Conservation (phyloP, 1,140 invertebrate species). For the Panagrolaimus sp. region DNA sequence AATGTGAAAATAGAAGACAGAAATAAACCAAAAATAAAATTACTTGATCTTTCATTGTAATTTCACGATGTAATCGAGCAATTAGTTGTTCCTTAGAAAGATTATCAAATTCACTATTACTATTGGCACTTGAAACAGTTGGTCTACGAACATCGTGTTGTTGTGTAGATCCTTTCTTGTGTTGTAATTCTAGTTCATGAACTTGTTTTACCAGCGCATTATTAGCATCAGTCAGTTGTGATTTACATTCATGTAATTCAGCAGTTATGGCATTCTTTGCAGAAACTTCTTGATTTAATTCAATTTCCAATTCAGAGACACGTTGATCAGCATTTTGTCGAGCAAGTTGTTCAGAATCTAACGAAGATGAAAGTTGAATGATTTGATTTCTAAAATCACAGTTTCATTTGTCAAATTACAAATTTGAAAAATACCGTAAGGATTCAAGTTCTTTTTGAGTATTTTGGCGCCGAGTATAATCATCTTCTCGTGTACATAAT, state of each 20-base stretch:
- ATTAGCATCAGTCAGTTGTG: conserved; percentile 19
- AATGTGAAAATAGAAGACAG: too few species aligned
- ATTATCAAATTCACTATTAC: conserved; percentile 27
- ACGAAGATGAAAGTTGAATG: background rate
- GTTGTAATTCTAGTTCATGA: conserved; percentile 18
- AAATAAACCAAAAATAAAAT: too few species aligned
- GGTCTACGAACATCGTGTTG: background rate
- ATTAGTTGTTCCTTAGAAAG: conserved; percentile 38
- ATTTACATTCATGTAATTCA: conserved; percentile 71
- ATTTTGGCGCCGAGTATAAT: background rate
- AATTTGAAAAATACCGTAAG: too few species aligned
- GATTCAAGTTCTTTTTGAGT: too few species aligned
- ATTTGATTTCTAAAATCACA: conserved; percentile 14
- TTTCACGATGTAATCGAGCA: conserved; percentile 32
- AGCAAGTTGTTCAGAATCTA: conserved; percentile 31
- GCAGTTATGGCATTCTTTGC: too few species aligned
- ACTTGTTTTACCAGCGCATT: conserved; percentile 23
- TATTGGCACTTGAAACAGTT: conserved; percentile 15
- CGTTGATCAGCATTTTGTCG: conserved; percentile 34
- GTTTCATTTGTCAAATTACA: background rate
- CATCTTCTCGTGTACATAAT: background rate
- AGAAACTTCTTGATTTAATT: too few species aligned
- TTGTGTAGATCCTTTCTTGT: conserved; percentile 16
- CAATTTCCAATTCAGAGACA: too few species aligned
- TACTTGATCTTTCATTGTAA: conserved; percentile 36